These are phyloP conservation scores for Pristionchus fissidentatus DNA, from an alignment of 2,888 invertebrate genomes.

Conservation along the genomic window DNA sequence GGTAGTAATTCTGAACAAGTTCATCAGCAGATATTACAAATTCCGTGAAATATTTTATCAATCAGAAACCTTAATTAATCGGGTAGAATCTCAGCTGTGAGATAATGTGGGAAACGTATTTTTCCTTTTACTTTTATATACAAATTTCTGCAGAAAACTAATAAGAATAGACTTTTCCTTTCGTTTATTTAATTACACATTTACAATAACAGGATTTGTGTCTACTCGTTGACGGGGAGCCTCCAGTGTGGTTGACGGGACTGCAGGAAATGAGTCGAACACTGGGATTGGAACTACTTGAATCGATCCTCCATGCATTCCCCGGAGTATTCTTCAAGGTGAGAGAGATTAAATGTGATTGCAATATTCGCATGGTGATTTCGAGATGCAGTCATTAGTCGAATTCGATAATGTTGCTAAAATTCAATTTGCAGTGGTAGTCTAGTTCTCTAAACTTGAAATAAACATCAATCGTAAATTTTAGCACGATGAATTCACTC, in stretches of 20 bases:
- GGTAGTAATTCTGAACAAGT: too few species aligned
- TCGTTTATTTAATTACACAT: constrained; percentile 54
- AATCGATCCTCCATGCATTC: constrained; percentile 87
- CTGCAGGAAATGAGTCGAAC: constrained; percentile 97
- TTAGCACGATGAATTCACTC: constrained; percentile 93
- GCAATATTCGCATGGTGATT: not conserved
- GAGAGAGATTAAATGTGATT: not conserved
- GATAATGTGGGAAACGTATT: not conserved
- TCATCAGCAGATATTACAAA: not conserved
- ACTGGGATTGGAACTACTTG: constrained; percentile 93
- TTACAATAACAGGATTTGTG: constrained; percentile 97
- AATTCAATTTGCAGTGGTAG: not conserved
- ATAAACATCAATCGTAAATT: constrained; percentile 44
- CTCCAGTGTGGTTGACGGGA: constrained; percentile 93
- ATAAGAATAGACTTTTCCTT: too few species aligned
- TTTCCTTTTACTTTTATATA: too few species aligned
- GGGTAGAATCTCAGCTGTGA: not conserved
- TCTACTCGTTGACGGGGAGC: constrained; percentile 94
- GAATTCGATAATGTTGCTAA: not conserved
- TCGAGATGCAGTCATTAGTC: not conserved
- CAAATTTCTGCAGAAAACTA: too few species aligned
- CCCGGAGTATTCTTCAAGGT: constrained; percentile 78
- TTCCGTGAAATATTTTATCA: not conserved
- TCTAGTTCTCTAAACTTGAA: not conserved
- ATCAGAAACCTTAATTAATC: not conserved